Conservation (phyloP, 2,888 invertebrate genomes). For the Pharmacophagus antenor region DNA sequence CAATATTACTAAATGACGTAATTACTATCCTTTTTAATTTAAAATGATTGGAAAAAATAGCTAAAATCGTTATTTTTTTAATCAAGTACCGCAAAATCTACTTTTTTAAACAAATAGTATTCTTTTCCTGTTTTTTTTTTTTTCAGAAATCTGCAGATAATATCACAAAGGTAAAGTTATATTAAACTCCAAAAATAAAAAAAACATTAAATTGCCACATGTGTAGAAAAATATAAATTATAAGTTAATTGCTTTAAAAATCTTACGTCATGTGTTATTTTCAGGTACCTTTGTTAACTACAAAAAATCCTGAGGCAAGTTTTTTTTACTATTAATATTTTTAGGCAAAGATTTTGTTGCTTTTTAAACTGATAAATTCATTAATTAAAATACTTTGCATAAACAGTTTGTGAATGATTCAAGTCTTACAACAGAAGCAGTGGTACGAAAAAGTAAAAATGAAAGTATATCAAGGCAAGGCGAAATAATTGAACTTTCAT, state of each 20-base stretch:
- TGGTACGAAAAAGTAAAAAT: not conserved
- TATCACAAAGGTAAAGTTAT: not conserved
- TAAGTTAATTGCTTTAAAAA: not conserved
- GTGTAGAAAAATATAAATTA: too few species aligned
- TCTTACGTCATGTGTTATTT: not conserved
- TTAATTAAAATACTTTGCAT: not conserved
- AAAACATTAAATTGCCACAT: not conserved
- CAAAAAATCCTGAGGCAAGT: conserved; percentile 11
- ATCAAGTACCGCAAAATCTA: not conserved
- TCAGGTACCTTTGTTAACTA: conserved; percentile 3
- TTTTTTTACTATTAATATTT: not conserved
- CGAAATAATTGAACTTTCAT: not conserved
- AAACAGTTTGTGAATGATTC: conserved; percentile 3
- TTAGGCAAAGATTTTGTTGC: not conserved
- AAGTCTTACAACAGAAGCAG: not conserved
- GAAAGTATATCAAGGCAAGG: conserved; percentile 6
- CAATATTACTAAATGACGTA: not conserved
- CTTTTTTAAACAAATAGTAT: not conserved
- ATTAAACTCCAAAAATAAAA: not conserved
- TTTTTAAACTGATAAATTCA: not conserved
- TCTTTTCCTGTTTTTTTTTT: not conserved
- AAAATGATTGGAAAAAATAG: too few species aligned
- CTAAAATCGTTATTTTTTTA: too few species aligned
- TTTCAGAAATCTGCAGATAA: not conserved
- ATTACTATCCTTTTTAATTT: too few species aligned